Evolutionary conservation across 2,888 invertebrate species (phyloP).

Genomic region (Meteorus cinctellus): DNA sequence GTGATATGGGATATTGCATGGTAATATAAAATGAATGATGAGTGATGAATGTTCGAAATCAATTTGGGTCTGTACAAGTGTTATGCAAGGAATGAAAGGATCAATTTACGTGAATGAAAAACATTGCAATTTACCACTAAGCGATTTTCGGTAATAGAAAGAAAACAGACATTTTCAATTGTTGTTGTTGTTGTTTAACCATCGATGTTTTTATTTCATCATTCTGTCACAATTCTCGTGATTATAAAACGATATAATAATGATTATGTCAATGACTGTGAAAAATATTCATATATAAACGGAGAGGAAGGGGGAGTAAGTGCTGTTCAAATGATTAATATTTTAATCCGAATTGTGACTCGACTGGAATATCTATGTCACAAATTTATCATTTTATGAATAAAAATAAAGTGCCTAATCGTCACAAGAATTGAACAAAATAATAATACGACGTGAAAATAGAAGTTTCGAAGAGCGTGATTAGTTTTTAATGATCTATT

Average conservation of each 20-base stretch:
- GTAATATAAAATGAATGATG: constrained; percentile 11
- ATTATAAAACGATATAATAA: constrained; percentile 8
- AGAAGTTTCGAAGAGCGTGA: constrained; percentile 47
- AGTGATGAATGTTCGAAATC: neutral
- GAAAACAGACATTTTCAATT: neutral
- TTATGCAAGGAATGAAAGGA: neutral
- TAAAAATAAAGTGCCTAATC: constrained; percentile 52
- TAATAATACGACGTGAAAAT: constrained; percentile 43
- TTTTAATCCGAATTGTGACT: neutral
- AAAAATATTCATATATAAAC: neutral
- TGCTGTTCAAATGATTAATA: constrained; percentile 10
- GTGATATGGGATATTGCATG: constrained; percentile 52
- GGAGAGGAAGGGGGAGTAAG: constrained; percentile 16
- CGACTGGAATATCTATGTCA: constrained; percentile 6
- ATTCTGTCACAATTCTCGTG: neutral
- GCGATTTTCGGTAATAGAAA: neutral
- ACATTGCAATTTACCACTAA: neutral
- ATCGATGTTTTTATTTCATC: neutral
- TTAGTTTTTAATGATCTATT: constrained; percentile 47
- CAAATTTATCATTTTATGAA: constrained; percentile 10
- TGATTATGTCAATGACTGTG: constrained; percentile 6
- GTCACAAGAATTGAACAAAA: constrained; percentile 47
- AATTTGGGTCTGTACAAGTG: constrained; percentile 45
- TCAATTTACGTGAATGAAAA: neutral
- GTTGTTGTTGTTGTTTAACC: neutral